Base-by-base conservation (phyloP, 2,113 vertebrate genomes). In the Galemys pyrenaicus region DNA sequence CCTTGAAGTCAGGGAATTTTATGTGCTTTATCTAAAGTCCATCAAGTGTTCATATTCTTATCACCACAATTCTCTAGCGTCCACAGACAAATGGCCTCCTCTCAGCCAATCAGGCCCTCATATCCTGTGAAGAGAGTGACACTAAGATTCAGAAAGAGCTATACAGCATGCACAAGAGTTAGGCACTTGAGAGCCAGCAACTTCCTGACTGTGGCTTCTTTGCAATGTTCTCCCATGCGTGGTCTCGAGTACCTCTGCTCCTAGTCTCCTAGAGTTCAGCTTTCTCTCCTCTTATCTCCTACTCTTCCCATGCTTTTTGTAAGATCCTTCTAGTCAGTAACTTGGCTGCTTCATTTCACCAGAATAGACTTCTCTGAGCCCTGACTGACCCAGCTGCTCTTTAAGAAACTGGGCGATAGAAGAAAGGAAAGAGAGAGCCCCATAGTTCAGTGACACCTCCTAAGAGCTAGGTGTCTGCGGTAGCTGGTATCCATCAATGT, bases 121-220 rank as follows among this genome's bases (percentile, higher is more conserved):
- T 7, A 24, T 3, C 20, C 91, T 75, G 44, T 73, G 24, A 39
- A 89, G 58, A 83, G 6, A 78, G 30, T n/a, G 41, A 49, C 8
- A 46, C 41, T 87, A n/a, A n/a, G 58, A 41, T 49, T 15, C 17
- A 70, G 73, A 28, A 58, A 65, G 70, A 65, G 28, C 28, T 91
- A 44, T 6, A 49, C 9, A 19, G 51, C 4, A 6, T 54, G 17
- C 17, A 4, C 2, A 5, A 71, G 41, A 64, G 26, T 28, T 15
- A 44, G 0, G 0, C 0, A 0, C n/a, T 41, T 16, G 44, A 67
- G 22, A 81, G 20, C 26, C 35, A 16, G 6, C 28, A 28, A n/a
- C 30, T 9, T 41, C 30, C 70, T 39, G 28, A 7, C 32, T 0
- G 0, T 16, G 11, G 0, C 6, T 37, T 28, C 28, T 35, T 8